These are phyloP conservation scores for Microcebus murinus DNA, from an alignment of 2,113 vertebrate genomes.

Conservation along the genomic window DNA sequence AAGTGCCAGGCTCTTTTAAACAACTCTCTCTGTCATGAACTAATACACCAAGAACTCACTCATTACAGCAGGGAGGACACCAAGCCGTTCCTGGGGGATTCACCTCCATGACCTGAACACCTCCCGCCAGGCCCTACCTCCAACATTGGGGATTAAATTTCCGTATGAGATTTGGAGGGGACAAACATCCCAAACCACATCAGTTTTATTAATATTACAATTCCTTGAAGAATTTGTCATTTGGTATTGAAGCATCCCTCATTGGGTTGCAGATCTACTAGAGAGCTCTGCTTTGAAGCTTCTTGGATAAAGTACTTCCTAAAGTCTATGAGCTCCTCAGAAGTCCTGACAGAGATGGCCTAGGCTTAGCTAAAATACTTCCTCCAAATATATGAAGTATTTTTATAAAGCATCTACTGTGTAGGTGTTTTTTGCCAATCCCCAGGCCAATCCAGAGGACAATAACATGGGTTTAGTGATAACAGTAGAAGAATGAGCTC, in stretches of 20 bases:
- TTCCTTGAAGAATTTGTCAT: neutral
- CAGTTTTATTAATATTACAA: neutral
- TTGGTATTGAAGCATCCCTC: neutral
- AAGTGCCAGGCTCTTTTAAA: no score
- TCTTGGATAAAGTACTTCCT: neutral
- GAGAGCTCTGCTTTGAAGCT: neutral
- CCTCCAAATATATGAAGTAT: neutral
- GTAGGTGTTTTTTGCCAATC: conserved; percentile 4
- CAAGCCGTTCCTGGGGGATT: no score
- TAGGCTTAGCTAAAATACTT: neutral
- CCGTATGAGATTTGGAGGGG: no score
- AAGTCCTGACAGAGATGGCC: neutral
- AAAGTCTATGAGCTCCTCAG: neutral
- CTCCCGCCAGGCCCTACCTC: no score
- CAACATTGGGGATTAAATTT: no score
- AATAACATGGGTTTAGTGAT: neutral
- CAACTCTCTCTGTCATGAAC: no score
- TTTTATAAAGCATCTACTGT: conserved; percentile 11
- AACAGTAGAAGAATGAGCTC: neutral
- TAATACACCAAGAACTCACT: no score
- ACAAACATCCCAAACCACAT: no score
- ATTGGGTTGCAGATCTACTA: neutral
- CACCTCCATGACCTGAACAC: no score
- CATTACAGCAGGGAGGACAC: no score
- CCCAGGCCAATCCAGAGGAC: neutral